Percentiles rank a stretch among this genome's conserved stretches.
These are phyloP conservation scores for Matsumyia berberina DNA, from an alignment of 2,888 invertebrate genomes.

Conservation along the genomic window DNA sequence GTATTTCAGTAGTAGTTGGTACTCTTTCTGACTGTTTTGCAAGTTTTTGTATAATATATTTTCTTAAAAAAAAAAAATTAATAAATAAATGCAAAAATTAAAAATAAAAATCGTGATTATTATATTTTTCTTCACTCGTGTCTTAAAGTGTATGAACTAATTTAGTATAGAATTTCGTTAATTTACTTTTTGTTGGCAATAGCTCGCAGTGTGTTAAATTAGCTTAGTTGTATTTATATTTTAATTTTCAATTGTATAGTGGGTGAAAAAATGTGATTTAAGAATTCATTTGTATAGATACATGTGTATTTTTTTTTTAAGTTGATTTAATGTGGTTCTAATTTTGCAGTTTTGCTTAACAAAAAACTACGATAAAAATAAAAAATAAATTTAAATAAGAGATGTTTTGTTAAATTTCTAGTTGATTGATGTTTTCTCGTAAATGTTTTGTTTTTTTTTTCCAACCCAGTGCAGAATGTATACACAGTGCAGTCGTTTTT, in stretches of 20 bases:
- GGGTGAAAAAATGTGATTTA: constrained; percentile 71
- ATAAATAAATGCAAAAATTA: constrained; percentile 53
- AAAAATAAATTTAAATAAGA: constrained; percentile 18
- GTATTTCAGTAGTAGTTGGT: constrained; percentile 32
- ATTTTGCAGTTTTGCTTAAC: constrained; percentile 65
- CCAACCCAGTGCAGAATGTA: constrained; percentile 77
- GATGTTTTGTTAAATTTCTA: constrained; percentile 69
- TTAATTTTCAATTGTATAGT: constrained; percentile 46
- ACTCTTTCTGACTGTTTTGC: constrained; percentile 61
- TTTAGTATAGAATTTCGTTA: constrained; percentile 44
- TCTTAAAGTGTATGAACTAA: constrained; percentile 63
- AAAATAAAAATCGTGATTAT: constrained; percentile 60
- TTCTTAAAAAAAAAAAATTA: constrained; percentile 15
- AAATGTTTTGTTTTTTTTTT: constrained; percentile 67
- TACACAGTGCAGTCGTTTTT: constrained; percentile 71
- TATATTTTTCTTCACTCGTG: constrained; percentile 62
- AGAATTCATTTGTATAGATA: constrained; percentile 66
- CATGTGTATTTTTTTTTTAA: constrained; percentile 48
- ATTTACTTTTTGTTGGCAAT: constrained; percentile 65
- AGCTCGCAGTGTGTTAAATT: constrained; percentile 75
- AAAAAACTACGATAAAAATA: constrained; percentile 45
- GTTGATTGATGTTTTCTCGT: constrained; percentile 69
- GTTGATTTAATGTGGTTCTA: constrained; percentile 55
- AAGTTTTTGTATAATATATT: constrained; percentile 61
- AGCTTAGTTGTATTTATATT: constrained; percentile 52